phyloP scores from a whole-genome alignment of 2,888 invertebrate genomes.

The Ellobium chinense region DNA sequence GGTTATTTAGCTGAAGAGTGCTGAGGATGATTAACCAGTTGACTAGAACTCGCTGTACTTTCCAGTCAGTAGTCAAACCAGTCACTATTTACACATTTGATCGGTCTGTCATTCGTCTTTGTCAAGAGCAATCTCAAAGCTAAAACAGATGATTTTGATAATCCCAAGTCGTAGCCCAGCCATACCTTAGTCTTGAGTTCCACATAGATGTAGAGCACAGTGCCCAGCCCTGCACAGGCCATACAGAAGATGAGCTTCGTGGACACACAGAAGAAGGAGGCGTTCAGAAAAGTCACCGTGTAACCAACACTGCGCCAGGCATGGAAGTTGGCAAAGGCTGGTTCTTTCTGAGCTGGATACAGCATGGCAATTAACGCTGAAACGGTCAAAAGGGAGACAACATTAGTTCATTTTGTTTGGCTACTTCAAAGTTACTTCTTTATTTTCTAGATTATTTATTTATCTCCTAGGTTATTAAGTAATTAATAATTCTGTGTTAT shows the following conservation, averaged over 20 bases:
- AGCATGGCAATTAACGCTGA: slow-evolving; percentile 66
- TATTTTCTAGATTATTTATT: too few species aligned
- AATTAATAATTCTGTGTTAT: too few species aligned
- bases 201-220: slow-evolving; percentile 41
- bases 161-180: neutral
- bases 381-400: too few species aligned
- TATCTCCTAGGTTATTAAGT: too few species aligned
- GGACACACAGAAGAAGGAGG: slow-evolving; percentile 62
- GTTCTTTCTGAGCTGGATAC: slow-evolving; percentile 62
- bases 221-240: slow-evolving; percentile 47
- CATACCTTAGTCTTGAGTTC: slow-evolving; percentile 40
- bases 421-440: too few species aligned
- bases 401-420: too few species aligned
- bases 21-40: too few species aligned
- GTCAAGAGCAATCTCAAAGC: neutral
- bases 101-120: too few species aligned
- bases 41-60: too few species aligned
- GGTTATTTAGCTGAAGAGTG: too few species aligned
- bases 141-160: neutral
- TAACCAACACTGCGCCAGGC: slow-evolving; percentile 65
- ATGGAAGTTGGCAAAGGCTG: slow-evolving; percentile 71
- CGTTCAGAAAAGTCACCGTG: slow-evolving; percentile 63
- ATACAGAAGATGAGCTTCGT: slow-evolving; percentile 62
- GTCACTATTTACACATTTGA: too few species aligned
- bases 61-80: too few species aligned